Conservation (phyloP, 2,113 vertebrate species). For the Miniopterus natalensis region DNA sequence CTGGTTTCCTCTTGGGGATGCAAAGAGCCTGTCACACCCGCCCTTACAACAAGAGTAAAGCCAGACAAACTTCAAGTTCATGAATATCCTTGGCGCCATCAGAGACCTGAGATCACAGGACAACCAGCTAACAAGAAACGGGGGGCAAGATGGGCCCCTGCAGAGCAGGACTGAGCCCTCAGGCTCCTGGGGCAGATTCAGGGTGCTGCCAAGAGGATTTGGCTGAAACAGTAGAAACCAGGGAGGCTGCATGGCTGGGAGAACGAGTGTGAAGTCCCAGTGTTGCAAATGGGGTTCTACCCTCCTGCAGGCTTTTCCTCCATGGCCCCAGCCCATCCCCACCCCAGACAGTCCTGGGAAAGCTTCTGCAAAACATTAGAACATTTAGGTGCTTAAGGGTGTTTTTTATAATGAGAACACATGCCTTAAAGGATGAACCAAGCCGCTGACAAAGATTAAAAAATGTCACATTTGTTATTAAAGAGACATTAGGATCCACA, state of each 20-base stretch:
- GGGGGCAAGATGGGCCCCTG: accelerated
- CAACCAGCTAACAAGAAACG: not conserved
- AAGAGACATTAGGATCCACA: not conserved
- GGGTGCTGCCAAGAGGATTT: not conserved
- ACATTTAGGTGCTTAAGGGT: accelerated
- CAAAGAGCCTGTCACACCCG: accelerated
- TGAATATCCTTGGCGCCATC: accelerated
- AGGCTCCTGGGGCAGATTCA: accelerated
- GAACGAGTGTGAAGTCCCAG: not conserved
- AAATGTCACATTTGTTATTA: not conserved
- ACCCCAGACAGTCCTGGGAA: no score
- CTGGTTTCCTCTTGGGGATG: not conserved
- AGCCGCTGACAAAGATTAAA: not conserved
- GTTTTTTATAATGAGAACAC: not conserved
- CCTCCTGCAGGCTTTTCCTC: not conserved
- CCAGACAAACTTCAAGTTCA: not conserved
- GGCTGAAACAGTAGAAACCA: not conserved
- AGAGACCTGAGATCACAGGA: not conserved
- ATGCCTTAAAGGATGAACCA: no score
- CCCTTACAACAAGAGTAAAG: not conserved
- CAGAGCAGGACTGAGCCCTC: accelerated
- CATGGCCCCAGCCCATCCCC: no score
- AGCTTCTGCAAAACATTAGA: accelerated
- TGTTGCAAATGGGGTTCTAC: not conserved
- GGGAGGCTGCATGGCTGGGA: not conserved